Percentiles rank a stretch among this genome's conserved stretches.
phyloP scores from a whole-genome alignment of 2,888 invertebrate genomes.

The Cartodere bifasciata region DNA sequence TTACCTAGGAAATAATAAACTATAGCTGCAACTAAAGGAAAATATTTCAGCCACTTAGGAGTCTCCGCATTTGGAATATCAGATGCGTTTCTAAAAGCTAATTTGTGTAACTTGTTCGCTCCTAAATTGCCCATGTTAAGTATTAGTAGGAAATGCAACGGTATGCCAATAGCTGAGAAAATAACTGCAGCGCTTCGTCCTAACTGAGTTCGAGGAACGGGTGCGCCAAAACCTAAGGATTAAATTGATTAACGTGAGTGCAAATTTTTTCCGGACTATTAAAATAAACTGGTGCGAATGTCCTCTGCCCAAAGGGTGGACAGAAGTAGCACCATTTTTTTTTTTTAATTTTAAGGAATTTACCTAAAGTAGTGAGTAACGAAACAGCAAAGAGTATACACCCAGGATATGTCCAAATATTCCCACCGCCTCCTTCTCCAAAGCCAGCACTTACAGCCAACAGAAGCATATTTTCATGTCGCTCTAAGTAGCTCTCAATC shows the following conservation, averaged over 20 bases:
- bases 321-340: too few species aligned
- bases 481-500: constrained; percentile 41
- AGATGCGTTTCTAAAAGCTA: constrained; percentile 25
- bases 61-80: constrained; percentile 22
- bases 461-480: constrained; percentile 46
- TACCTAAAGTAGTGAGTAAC: constrained; percentile 58
- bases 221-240: constrained; percentile 63
- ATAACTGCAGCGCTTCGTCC: constrained; percentile 49
- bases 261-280: too few species aligned
- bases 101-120: constrained; percentile 37
- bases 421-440: constrained; percentile 43
- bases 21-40: constrained; percentile 34
- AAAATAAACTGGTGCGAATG: too few species aligned
- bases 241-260: too few species aligned
- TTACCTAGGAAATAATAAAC: constrained; percentile 45
- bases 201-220: constrained; percentile 51
- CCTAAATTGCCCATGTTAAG: constrained; percentile 41
- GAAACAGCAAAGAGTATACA: constrained; percentile 55
- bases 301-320: too few species aligned
- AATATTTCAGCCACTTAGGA: constrained; percentile 30
- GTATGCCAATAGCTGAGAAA: constrained; percentile 54
- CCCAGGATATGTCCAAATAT: constrained; percentile 56
- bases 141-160: constrained; percentile 50
- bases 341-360: too few species aligned
- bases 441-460: constrained; percentile 43